Evolutionary conservation across 2,797 vertebrate species (phyloP).

Genomic region (Carduelis carduelis): DNA sequence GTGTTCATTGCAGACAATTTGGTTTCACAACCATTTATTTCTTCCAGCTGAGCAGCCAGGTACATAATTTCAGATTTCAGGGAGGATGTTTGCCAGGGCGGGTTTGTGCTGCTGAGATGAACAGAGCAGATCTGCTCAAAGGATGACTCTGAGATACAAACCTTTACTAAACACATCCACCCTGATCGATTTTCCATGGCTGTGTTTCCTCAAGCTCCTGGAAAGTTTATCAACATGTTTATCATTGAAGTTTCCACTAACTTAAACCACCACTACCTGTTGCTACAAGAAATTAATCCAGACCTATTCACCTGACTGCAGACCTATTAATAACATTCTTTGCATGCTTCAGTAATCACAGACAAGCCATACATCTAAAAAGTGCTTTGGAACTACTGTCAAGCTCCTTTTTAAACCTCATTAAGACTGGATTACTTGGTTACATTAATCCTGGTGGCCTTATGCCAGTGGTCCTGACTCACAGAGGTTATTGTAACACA

Average conservation of each 20-base stretch:
- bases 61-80: neutral
- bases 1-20: neutral
- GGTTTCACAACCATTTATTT: neutral
- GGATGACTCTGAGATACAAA: neutral
- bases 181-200: neutral
- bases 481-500: neutral
- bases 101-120: neutral
- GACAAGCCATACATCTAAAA: constrained; percentile 17
- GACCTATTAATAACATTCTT: constrained; percentile 64
- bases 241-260: neutral
- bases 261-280: neutral
- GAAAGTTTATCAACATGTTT: constrained; percentile 15
- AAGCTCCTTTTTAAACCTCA: constrained; percentile 61
- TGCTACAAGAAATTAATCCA: constrained; percentile 27
- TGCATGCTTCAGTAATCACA: constrained; percentile 44
- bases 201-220: neutral
- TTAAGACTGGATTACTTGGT: constrained; percentile 63
- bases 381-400: constrained; percentile 18
- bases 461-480: neutral
- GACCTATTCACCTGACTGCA: constrained; percentile 33
- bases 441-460: constrained; percentile 19
- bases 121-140: neutral
- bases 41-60: neutral
- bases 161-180: neutral
- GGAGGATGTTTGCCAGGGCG: neutral